These are phyloP conservation scores for Tringa solitaria DNA, from an alignment of 2,113 vertebrate genomes.

Conservation along the genomic window DNA sequence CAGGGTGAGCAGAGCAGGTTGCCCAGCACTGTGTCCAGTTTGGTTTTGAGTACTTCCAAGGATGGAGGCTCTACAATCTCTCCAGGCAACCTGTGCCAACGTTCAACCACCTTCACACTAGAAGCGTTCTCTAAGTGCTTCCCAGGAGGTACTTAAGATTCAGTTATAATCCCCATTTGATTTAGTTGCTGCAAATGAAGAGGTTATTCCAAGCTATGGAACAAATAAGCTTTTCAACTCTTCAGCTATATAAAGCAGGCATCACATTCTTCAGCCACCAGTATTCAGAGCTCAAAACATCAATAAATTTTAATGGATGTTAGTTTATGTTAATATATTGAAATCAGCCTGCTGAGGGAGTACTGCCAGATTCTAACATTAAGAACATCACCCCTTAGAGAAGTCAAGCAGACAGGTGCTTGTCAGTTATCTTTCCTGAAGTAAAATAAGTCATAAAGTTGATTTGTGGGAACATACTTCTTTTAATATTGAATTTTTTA, in stretches of 20 bases:
- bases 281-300: not conserved
- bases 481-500: not conserved
- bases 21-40: not conserved
- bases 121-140: not conserved
- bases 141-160: not conserved
- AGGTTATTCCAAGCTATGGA: not conserved
- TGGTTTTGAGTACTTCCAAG: not conserved
- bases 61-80: not conserved
- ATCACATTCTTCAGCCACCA: not conserved
- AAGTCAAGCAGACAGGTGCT: not conserved
- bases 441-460: not conserved
- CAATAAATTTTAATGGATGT: not conserved
- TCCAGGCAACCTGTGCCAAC: rapidly evolving
- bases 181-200: slow-evolving; percentile 8
- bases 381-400: not conserved
- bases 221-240: not conserved
- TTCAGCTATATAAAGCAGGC: not conserved
- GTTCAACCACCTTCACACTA: not conserved
- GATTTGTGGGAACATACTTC: not conserved
- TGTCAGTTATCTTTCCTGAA: not conserved
- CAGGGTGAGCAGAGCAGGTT: not conserved
- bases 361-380: not conserved
- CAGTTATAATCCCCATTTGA: not conserved
- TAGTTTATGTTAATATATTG: slow-evolving; percentile 3
- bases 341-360: not conserved